Base-by-base conservation (phyloP, 2,113 vertebrate species). In the Sterna hirundo region DNA sequence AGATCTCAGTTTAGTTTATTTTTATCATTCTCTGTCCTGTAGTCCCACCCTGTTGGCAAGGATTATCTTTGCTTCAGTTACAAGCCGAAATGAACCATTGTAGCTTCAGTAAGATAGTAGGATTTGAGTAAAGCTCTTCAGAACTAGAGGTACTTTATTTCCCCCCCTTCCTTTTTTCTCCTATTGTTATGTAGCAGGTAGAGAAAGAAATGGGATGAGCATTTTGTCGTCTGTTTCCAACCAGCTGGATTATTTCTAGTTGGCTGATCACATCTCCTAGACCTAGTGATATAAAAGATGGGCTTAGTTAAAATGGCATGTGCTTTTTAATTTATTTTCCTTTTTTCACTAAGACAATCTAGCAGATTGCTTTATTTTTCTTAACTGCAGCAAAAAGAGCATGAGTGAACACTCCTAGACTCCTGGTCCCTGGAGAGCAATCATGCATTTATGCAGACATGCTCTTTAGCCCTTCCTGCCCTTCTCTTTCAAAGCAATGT, bases 231-330 rank as follows among this genome's bases (percentile, higher is more conserved):
- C 77, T 95, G 19, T 36, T 68, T 91, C 40, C 8, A 90, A 52
- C 55, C 95, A 93, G 71, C 75, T 94, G 95, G 82, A 72, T 95
- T 94, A 83, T 96, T 97, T 96, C 94, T 88, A 68, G 62, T 87
- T 97, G 93, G 30, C 78, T 96, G 91, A 52, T 90, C 60, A 81
- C 0, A 0, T 97, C 58, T 94, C 30, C 36, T 83, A 60, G 23
- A 58, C 58, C 70, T 78, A 83, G n/a, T 64, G 34, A 60, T 88
- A 88, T 80, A 93, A 93, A 95, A 95, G 58, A 97, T 83, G 29
- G 42, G 20, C 42, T 96, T 95, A 66, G 44, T 80, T 90, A 86
- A 91, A 95, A 66, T 40, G 29, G 61, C 29, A 21, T 65, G 49
- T 69, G 52, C 40, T 91, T 88, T 86, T 76, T 13, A 83, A 94